Evolutionary conservation across 2,888 invertebrate genomes (phyloP), one percentile per base, ranked within the genome.

Genomic region (Sesia bembeciformis): DNA sequence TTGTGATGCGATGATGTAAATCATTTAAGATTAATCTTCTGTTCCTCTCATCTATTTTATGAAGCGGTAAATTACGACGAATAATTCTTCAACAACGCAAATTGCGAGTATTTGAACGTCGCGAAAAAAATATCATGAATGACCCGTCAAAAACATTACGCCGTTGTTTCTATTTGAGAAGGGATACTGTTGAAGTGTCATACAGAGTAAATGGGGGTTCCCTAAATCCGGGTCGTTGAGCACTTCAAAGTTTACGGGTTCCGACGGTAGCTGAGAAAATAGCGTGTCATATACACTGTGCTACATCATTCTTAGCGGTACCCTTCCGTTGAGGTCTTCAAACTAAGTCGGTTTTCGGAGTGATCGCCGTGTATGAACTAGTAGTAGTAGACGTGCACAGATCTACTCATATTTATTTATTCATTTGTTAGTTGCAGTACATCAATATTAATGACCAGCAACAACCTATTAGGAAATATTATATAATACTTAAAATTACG

Each of bases 91-190:
- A 23, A 46, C 8, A 46, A 23, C 46, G 6, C 46, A 46, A 46
- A 46, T 46, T 46, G 46, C 23, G 46, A 46, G 23, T 46, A 46
- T 46, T 46, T 46, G n/a, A 8, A 8, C 46, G 46, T 46, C n/a
- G 40, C 51, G 41, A 53, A 46, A 39, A 43, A 53, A 40, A 53
- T 46, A 46, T 46, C 46, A 46, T 46, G 46, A 46, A 46, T 46
- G 46, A 46, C 62, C 67, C 70, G 74, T 73, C 74, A 71, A 65
- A 70, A 67, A 71, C 69, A 75, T 73, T 74, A 68, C 60, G 57
- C 60, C 65, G 74, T 78, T 79, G 80, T 81, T 79, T 77, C 75
- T 72, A 76, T 79, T 78, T 80, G 76, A 80, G 67, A 65, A 79
- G 76, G 80, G 76, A 74, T 70, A 46, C 54, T 55, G 72, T 78